Base-by-base conservation (phyloP, 2,888 invertebrate genomes). In the Diloba caeruleocephala region DNA sequence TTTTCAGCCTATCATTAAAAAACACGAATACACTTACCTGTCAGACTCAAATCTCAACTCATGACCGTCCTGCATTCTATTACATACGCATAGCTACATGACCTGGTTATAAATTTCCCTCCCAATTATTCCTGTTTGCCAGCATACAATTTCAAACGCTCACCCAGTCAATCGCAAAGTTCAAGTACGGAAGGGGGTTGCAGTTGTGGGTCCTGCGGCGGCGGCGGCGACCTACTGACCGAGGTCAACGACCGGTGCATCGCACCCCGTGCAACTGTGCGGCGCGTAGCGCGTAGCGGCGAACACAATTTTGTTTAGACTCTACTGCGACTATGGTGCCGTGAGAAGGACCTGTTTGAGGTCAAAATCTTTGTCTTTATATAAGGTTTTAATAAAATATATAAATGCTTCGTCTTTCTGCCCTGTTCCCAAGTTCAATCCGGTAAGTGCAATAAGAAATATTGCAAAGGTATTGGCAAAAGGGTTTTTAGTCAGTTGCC, bases 181-280 rank as follows among this genome's bases (percentile, higher is more conserved):
- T 90, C 89, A 90, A 91, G 90, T 77, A 81, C 75, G 57, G 46
- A 39, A 71, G 67, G 69, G n/a, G 71, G 81, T 58, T 70, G 71
- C 65, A 70, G 71, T 62, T 59, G 75, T 21, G n/a, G n/a, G 81
- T 81, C 79, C 76, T 77, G 83, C 84, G 79, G 82, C 62, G 60
- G 34, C 54, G 53, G 44, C 82, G 79, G 68, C 81, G 90, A 89
- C 91, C 91, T 84, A 91, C 74, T 92, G 89, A 90, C 90, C 91
- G 89, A 82, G 90, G 88, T 87, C 88, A 67, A 81, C 76, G 90
- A 61, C 90, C 90, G 84, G 76, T 85, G 88, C 90, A 84, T 79
- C 59, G 82, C 65, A 52, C 51, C n/a, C 63, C 54, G 36, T 56
- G 58, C 54, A 56, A 54, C 60, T 12, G 42, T 25, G 48, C 33